Conservation (phyloP, 2,888 invertebrate species). For the Melanargia galathea region DNA sequence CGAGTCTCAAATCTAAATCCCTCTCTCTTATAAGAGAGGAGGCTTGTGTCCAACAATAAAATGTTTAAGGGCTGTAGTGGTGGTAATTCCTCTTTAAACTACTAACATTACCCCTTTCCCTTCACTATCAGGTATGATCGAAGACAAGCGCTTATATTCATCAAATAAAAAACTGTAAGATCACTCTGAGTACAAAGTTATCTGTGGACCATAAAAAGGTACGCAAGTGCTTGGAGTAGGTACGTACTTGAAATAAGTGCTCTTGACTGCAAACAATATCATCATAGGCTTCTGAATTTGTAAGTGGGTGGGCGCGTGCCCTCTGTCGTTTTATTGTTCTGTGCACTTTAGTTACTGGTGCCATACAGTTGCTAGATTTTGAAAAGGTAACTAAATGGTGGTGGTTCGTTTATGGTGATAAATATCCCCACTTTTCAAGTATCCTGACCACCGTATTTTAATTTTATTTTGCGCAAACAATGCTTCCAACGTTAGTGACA, state of each 20-base stretch:
- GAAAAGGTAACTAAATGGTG: too few relatives aligned
- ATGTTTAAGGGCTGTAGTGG: too few relatives aligned
- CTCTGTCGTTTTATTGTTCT: conserved; percentile 26
- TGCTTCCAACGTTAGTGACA: neutral
- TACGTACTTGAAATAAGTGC: conserved; percentile 37
- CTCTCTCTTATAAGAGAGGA: too few relatives aligned
- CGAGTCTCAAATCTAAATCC: too few relatives aligned
- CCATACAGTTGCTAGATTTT: neutral
- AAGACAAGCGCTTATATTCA: too few relatives aligned
- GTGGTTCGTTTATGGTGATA: too few relatives aligned
- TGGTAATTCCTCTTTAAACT: too few relatives aligned
- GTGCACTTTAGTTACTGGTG: conserved; percentile 19
- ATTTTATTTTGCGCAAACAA: neutral
- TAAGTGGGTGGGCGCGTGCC: conserved; percentile 40
- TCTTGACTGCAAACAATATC: conserved; percentile 39
- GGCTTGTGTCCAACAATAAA: too few relatives aligned
- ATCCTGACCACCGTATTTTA: neutral
- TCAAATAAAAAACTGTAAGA: too few relatives aligned
- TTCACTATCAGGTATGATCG: too few relatives aligned
- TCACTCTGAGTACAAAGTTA: neutral
- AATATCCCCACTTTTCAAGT: too few relatives aligned
- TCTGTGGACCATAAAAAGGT: conserved; percentile 12
- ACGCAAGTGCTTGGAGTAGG: neutral
- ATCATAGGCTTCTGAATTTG: conserved; percentile 37
- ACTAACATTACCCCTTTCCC: too few relatives aligned